Evolutionary conservation across 2,888 invertebrate species (phyloP).

Genomic region (Cenopis cana): DNA sequence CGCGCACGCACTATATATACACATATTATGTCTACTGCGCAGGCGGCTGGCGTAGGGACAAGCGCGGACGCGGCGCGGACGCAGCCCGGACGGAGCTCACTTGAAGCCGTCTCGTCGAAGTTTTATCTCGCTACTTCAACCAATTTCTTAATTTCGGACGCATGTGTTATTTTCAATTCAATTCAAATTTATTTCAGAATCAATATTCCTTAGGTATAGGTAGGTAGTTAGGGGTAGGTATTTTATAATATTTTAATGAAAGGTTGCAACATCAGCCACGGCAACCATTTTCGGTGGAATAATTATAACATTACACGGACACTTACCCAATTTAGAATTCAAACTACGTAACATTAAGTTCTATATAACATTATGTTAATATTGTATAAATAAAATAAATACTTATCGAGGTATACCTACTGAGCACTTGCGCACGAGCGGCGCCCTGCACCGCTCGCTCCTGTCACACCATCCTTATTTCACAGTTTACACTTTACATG

Average conservation of each 20-base stretch:
- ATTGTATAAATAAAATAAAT: conserved; percentile 49
- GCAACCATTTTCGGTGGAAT: conserved; percentile 17
- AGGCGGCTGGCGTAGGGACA: too few species aligned
- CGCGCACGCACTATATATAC: too few species aligned
- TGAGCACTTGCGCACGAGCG: conserved; percentile 54
- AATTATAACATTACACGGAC: conserved; percentile 6
- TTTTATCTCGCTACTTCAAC: neutral
- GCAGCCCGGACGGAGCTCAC: too few species aligned
- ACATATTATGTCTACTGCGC: too few species aligned
- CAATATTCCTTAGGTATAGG: too few species aligned
- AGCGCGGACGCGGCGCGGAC: too few species aligned
- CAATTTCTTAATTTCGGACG: conserved; percentile 10
- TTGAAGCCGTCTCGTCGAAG: too few species aligned
- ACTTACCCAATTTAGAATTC: conserved; percentile 28
- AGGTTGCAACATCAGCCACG: neutral
- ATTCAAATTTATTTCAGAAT: too few species aligned
- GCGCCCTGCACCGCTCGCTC: conserved; percentile 17
- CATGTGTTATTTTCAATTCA: too few species aligned
- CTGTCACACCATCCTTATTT: neutral
- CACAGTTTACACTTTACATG: neutral
- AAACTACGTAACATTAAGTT: conserved; percentile 39
- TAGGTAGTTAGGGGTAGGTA: too few species aligned
- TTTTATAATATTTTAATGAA: neutral
- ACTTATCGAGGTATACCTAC: conserved; percentile 49
- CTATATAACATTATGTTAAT: conserved; percentile 32